phyloP scores from a whole-genome alignment of 2,797 vertebrate species.

The Hozukius guyotensis region DNA sequence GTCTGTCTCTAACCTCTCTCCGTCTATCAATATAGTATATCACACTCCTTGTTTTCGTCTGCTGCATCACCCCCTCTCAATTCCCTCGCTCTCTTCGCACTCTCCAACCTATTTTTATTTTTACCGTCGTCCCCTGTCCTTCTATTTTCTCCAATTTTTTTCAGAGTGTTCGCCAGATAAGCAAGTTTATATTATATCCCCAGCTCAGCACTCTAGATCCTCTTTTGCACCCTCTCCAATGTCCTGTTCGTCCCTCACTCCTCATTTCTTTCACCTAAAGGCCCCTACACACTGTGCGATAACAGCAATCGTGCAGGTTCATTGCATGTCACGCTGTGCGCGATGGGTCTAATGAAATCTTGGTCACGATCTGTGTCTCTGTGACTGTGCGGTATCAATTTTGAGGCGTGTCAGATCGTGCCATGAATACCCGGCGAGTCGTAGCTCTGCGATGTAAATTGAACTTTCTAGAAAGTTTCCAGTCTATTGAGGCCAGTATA shows the following conservation, averaged over 20 bases:
- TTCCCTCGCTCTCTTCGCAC: not conserved
- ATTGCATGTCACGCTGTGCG: not conserved
- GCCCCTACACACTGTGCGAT: not conserved
- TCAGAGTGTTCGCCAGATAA: not conserved
- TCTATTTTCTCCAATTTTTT: not conserved
- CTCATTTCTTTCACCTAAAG: not conserved
- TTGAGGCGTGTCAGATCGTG: constrained; percentile 12
- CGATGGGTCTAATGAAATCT: constrained; percentile 31
- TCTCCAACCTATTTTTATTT: not conserved
- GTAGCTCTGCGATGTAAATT: not conserved
- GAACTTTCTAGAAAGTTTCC: not conserved
- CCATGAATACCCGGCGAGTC: not conserved
- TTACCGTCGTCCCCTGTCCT: not conserved
- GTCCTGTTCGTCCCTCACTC: not conserved
- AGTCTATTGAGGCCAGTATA: not conserved
- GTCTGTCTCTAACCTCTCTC: not conserved
- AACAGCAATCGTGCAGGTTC: constrained; percentile 15
- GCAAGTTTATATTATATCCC: not conserved
- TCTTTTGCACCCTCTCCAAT: not conserved
- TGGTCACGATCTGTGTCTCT: constrained; percentile 5
- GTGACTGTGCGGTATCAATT: not conserved
- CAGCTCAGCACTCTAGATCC: not conserved
- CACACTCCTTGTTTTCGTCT: not conserved
- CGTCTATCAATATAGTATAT: not conserved
- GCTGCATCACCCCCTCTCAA: not conserved